Base-by-base conservation (phyloP, 1,140 invertebrate species). In the Stegodyphus dumicola region DNA sequence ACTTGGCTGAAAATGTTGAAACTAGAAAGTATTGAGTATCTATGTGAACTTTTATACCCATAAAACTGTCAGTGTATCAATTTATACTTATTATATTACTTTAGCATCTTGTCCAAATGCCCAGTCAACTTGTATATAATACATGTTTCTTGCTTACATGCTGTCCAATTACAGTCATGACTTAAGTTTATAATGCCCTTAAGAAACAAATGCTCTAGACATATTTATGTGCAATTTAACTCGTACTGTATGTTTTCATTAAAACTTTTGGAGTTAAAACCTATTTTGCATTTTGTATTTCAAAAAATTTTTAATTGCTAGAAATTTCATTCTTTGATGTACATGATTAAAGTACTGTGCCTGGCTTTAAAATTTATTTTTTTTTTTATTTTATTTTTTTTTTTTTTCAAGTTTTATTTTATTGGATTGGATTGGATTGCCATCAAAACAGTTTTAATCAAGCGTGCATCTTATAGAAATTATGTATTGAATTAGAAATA, bases 401-500 rank as follows among this genome's bases (percentile, higher is more conserved):
- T 2, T 60, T 60, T 60, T 60, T 9, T 9, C 9, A 60, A 60
- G 9, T 0, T 60, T 9, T 60, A 2, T 60, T 11, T 60, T n/a
- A n/a, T n/a, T n/a, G n/a, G n/a, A n/a, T n/a, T n/a, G 56, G 7
- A 9, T 60, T 60, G 9, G 9, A 11, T 15, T 60, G 15, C 9
- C 9, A 11, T 60, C 56, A 60, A 17, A 67, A n/a, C 65, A 15
- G 65, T 67, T 9, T n/a, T n/a, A 67, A 67, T 33, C 7, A 67
- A 67, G 65, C 65, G n/a, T n/a, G n/a, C 33, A 67, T n/a, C 7
- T 2, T 7, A 67, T 67, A 7, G 9, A 67, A 67, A 67, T 17
- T n/a, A 15, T 67, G 65, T 67, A 67, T 67, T 67, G 9, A 18
- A 67, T 15, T 67, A 67, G 65, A 67, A 67, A 67, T 67, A 67